phyloP scores from a whole-genome alignment of 2,797 vertebrate genomes.

The Anguilla obscura region DNA sequence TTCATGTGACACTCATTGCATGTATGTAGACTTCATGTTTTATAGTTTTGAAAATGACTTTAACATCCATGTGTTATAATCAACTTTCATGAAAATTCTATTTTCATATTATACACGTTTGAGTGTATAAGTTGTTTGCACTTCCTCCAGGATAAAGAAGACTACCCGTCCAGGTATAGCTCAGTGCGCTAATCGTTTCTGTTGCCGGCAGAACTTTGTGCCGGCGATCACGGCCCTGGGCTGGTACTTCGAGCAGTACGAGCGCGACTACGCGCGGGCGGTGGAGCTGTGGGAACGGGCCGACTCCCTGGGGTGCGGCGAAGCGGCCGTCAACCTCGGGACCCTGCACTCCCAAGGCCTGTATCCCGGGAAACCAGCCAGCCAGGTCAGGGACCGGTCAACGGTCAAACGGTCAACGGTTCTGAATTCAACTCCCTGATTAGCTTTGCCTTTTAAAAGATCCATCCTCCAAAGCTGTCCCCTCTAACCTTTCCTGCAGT shows the following conservation, averaged over 20 bases:
- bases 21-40: neutral
- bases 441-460: neutral
- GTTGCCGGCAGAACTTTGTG: conserved; percentile 64
- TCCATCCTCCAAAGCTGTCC: neutral
- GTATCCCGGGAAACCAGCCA: conserved; percentile 69
- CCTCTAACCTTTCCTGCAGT: neutral
- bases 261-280: conserved; percentile 68
- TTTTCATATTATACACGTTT: neutral
- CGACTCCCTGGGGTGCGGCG: conserved; percentile 64
- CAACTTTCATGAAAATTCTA: neutral
- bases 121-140: neutral
- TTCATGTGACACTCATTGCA: neutral
- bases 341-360: conserved; percentile 68
- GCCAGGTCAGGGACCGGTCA: conserved; percentile 59
- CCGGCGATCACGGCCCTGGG: conserved; percentile 77
- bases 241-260: conserved; percentile 77
- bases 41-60: neutral
- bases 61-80: neutral
- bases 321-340: conserved; percentile 78
- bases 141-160: neutral
- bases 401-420: neutral
- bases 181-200: neutral
- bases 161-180: neutral
- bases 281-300: conserved; percentile 76
- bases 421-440: neutral